Percentiles rank a stretch among this genome's conserved stretches.
Conservation (phyloP, 35 echinoderm and acorn worm species). For the Lytechinus variegatus region DNA sequence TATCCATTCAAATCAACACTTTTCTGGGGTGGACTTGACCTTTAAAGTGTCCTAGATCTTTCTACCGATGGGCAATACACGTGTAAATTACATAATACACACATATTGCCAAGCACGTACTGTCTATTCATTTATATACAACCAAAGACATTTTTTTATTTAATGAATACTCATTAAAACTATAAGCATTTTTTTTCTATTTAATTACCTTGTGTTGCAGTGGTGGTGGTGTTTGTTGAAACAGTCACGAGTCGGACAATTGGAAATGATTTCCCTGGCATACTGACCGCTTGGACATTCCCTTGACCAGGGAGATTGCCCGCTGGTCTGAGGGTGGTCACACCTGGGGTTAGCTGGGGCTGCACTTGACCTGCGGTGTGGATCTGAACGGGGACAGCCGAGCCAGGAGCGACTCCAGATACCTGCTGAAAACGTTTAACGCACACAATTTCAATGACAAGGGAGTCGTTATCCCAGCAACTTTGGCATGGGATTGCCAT, state of each 20-base stretch:
- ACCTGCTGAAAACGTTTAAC: neutral
- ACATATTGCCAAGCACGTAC: too few relatives aligned
- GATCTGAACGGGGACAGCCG: conserved; percentile 67
- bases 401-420: conserved; percentile 35
- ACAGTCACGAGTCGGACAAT: conserved; percentile 86
- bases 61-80: too few relatives aligned
- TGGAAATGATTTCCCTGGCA: conserved; percentile 79
- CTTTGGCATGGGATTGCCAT: too few relatives aligned
- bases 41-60: too few relatives aligned
- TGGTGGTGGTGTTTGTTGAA: conserved; percentile 59
- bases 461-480: too few relatives aligned
- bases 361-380: conserved; percentile 22
- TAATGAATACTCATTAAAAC: too few relatives aligned
- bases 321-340: conserved; percentile 53
- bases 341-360: conserved; percentile 49
- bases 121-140: too few relatives aligned
- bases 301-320: neutral
- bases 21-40: too few relatives aligned
- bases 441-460: neutral
- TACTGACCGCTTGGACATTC: conserved; percentile 68
- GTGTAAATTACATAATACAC: too few relatives aligned
- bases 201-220: conserved; percentile 64
- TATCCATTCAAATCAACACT: too few relatives aligned
- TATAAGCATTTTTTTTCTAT: too few relatives aligned
- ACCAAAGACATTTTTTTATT: too few relatives aligned